Conservation (phyloP, 2,888 invertebrate genomes). For the Drosophila austrosaltans region DNA sequence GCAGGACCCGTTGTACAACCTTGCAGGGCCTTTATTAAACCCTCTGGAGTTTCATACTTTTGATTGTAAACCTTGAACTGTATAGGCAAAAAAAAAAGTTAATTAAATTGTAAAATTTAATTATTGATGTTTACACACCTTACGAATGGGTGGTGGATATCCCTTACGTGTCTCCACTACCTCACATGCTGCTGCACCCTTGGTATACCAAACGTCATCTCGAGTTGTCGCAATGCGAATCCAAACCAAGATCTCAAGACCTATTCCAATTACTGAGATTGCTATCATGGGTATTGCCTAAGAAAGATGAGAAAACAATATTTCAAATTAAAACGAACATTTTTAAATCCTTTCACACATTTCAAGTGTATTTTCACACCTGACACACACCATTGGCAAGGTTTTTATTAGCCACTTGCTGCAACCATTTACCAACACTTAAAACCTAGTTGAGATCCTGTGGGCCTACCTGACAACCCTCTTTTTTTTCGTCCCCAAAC, state of each 20-base stretch:
- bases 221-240: constrained; percentile 53
- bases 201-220: constrained; percentile 71
- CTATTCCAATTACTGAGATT: constrained; percentile 38
- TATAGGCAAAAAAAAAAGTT: not conserved
- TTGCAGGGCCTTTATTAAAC: constrained; percentile 52
- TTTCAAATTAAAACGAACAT: not conserved
- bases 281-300: constrained; percentile 60
- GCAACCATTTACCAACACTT: constrained; percentile 9
- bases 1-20: constrained; percentile 36
- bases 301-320: not conserved
- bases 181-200: constrained; percentile 47
- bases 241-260: constrained; percentile 34
- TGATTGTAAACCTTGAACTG: constrained; percentile 53
- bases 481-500: not conserved
- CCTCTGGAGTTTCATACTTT: constrained; percentile 60
- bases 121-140: constrained; percentile 45
- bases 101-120: no score
- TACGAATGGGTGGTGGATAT: constrained; percentile 50
- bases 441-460: not conserved
- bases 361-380: not conserved
- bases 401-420: not conserved
- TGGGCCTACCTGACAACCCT: constrained; percentile 23
- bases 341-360: not conserved
- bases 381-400: not conserved
- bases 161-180: constrained; percentile 65